Percentiles rank a stretch among this genome's conserved stretches.
Conservation (phyloP, 2,113 vertebrate species). For the Gadus macrocephalus region DNA sequence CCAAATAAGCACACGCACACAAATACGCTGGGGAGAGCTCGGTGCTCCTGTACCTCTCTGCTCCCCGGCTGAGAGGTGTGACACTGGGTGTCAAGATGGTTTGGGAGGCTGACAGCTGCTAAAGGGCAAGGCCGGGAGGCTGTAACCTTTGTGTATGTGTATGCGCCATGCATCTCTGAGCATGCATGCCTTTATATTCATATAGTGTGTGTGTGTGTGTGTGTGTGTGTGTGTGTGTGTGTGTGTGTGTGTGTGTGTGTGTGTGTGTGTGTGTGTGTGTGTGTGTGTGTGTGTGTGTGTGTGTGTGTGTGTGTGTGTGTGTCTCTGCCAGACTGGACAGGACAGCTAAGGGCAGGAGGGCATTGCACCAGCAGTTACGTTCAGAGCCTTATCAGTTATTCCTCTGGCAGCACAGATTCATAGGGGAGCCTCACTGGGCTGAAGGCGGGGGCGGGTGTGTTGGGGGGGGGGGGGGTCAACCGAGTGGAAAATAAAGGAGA, state of each 20-base stretch:
- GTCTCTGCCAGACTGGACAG: not conserved
- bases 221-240: not conserved
- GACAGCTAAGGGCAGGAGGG: slow-evolving; percentile 22
- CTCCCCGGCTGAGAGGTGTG: not conserved
- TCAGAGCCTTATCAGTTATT: slow-evolving; percentile 43
- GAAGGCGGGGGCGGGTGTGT: not conserved
- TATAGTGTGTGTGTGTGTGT: not conserved
- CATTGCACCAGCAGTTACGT: slow-evolving; percentile 34
- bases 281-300: slow-evolving; percentile 3
- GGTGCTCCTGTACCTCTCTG: not conserved
- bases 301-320: slow-evolving; percentile 2
- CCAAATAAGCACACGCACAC: not conserved
- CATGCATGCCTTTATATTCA: no score
- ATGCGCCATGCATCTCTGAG: not conserved
- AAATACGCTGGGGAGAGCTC: not conserved
- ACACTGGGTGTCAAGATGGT: slow-evolving; percentile 8
- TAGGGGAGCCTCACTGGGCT: slow-evolving; percentile 22
- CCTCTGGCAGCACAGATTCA: slow-evolving; percentile 21
- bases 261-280: not conserved
- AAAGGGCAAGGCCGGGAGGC: slow-evolving; percentile 4
- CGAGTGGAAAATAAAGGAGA: no score
- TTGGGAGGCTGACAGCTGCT: slow-evolving; percentile 17
- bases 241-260: slow-evolving; percentile 1
- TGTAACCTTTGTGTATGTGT: not conserved
- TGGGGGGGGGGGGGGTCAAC: no score